Evolutionary conservation across 2,113 vertebrate genomes (phyloP).

Genomic region (Mandrillus leucophaeus): DNA sequence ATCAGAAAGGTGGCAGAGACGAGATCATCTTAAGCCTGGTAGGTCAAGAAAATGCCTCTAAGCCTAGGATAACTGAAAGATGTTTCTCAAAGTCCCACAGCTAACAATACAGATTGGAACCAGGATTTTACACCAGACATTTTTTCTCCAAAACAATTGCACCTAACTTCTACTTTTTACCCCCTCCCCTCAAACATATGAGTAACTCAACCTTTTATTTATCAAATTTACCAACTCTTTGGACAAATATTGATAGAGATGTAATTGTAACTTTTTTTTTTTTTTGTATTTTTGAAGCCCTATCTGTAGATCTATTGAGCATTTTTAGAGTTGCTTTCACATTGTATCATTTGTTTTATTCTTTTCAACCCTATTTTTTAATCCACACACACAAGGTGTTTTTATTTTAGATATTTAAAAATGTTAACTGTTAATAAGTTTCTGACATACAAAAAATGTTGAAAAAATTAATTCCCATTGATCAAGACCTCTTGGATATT

Average conservation of each 20-base stretch:
- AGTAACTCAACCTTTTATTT: background rate
- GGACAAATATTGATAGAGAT: background rate
- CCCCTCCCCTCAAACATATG: background rate
- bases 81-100: background rate
- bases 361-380: background rate
- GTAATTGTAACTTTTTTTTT: background rate
- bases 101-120: background rate
- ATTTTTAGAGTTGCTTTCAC: background rate
- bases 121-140: background rate
- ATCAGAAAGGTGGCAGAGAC: background rate
- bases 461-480: background rate
- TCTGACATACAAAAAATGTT: background rate
- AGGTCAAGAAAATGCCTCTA: background rate
- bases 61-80: background rate
- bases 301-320: background rate
- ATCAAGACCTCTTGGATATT: background rate
- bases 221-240: background rate
- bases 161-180: background rate
- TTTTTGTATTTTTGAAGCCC: background rate
- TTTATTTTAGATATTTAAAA: background rate
- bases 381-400: background rate
- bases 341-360: background rate
- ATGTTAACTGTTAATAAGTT: background rate
- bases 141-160: background rate
- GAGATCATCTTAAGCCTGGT: background rate